phyloP scores from a whole-genome alignment of 2,113 vertebrate species.

The Amazona vittata region DNA sequence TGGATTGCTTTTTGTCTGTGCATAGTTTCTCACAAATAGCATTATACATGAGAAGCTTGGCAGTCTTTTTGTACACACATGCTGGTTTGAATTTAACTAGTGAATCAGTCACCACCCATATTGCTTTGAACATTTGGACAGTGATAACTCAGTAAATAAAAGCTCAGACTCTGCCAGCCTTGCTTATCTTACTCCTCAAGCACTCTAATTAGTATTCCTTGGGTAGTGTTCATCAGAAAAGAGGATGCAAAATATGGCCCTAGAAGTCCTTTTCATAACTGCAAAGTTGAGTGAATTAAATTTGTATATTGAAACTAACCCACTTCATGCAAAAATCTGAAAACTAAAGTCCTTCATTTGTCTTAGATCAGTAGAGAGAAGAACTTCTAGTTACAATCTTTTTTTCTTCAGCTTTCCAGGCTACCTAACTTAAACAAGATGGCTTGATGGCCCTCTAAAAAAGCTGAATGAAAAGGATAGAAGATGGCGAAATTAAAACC shows the following conservation, averaged over 20 bases:
- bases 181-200: conserved; percentile 38
- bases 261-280: background rate
- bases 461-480: background rate
- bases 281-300: background rate
- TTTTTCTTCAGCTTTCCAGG: background rate
- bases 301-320: background rate
- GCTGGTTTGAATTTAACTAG: conserved; percentile 50
- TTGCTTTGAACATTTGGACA: conserved; percentile 56
- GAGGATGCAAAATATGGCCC: background rate
- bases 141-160: conserved; percentile 61
- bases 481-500: background rate
- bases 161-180: conserved; percentile 26
- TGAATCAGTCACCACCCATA: conserved; percentile 49
- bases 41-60: conserved; percentile 47
- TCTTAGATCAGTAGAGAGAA: background rate
- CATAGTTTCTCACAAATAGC: conserved; percentile 37
- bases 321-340: background rate
- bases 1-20: conserved; percentile 29
- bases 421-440: background rate
- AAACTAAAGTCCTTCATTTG: background rate
- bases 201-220: conserved; percentile 8
- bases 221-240: background rate
- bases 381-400: background rate
- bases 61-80: conserved; percentile 27
- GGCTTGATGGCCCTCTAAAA: background rate